Conservation (phyloP, 2,888 invertebrate species). For the Oithona nana region DNA sequence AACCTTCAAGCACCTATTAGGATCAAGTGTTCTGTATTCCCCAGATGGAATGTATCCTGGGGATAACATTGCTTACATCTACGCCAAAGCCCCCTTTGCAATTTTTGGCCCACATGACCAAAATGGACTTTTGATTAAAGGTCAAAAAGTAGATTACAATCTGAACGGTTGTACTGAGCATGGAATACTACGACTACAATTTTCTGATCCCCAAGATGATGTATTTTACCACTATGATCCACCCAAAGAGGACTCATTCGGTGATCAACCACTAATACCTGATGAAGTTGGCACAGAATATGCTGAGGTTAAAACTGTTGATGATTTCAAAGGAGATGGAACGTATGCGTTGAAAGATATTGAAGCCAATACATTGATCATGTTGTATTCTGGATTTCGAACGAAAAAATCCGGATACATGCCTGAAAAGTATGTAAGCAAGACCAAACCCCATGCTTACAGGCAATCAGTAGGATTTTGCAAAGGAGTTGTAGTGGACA, state of each 20-base stretch:
- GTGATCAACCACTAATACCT: background rate
- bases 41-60: background rate
- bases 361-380: background rate
- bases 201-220: background rate
- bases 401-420: background rate
- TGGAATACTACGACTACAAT: background rate
- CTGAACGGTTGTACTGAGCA: background rate
- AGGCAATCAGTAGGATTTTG: background rate
- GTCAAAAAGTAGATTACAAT: background rate
- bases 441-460: no score
- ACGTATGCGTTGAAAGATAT: background rate
- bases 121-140: background rate
- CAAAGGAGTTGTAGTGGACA: background rate
- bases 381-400: background rate
- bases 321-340: background rate
- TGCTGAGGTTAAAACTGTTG: background rate
- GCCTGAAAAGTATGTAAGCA: background rate
- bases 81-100: background rate
- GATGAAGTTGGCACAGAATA: background rate
- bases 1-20: background rate
- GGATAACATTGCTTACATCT: background rate
- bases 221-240: background rate
- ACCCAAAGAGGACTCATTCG: background rate
- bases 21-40: background rate
- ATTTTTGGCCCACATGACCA: background rate